phyloP scores from a whole-genome alignment of 1,140 invertebrate species.

The Eubasilissa regina region DNA sequence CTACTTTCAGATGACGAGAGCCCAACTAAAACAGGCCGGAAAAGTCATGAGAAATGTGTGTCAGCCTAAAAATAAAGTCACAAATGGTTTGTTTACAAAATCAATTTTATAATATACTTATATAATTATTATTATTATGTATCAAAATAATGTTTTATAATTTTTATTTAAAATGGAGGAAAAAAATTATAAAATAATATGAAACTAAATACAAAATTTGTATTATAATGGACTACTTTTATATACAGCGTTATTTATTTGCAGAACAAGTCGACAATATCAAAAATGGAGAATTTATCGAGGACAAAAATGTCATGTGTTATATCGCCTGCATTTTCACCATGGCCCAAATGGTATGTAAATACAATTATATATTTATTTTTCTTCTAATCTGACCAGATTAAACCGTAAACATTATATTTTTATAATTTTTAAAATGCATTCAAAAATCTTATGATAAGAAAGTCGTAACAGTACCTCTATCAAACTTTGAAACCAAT shows the following conservation, averaged over 20 bases:
- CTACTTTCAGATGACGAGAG: conserved; percentile 63
- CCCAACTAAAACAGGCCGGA: conserved; percentile 63
- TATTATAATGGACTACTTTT: neutral
- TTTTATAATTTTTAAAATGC: too few species aligned
- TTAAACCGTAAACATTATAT: too few species aligned
- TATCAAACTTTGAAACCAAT: too few species aligned
- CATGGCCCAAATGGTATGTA: conserved; percentile 62
- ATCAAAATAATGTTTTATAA: too few species aligned
- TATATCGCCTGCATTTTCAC: conserved; percentile 68
- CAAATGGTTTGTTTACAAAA: conserved; percentile 60
- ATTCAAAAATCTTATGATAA: too few species aligned
- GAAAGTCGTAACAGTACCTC: too few species aligned
- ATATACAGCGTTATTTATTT: conserved; percentile 47
- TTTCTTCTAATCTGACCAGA: neutral
- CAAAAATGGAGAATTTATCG: conserved; percentile 66
- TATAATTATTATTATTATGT: too few species aligned
- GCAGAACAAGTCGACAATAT: conserved; percentile 69
- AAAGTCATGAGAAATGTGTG: conserved; percentile 65
- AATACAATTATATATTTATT: neutral
- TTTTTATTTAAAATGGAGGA: too few species aligned
- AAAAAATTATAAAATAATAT: too few species aligned
- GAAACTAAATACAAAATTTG: too few species aligned
- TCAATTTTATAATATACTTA: too few species aligned
- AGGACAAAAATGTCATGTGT: conserved; percentile 71
- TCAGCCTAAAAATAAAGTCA: conserved; percentile 64